Base-by-base conservation (phyloP, 2,113 vertebrate genomes). In the Vicugna pacos region DNA sequence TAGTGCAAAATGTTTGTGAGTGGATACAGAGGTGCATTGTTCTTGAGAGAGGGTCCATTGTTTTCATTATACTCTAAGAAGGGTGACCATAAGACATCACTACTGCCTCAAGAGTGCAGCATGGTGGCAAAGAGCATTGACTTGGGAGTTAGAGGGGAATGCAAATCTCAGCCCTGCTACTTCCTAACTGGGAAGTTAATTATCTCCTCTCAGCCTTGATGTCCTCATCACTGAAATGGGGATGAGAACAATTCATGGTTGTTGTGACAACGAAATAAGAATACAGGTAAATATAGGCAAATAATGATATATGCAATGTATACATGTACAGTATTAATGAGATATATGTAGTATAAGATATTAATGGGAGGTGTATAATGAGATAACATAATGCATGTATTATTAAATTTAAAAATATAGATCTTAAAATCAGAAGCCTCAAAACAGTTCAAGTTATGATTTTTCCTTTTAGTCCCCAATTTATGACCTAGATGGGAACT, bases 1-100 rank as follows among this genome's bases (percentile, higher is more conserved):
- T 75, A 92, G 22, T 46, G 12, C 50, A 80, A 90, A 96, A 35
- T 93, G 83, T 50, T 58, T 84, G 54, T 62, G 73, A 81, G 48
- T 80, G 24, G 28, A 56, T 75, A 82, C 10, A 70, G 48, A 80
- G 54, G 30, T 84, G n/a, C 30, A 50, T 56, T 93, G 19, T 80
- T 91, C 35, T 80, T 62, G 15, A 17, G 15, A 73, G 85, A 89
- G 46, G 42, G 5, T 15, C 70, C 35, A 11, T n/a, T 67, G n/a
- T 58, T 81, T 69, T 92, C 89, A 77, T 32, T 82, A n/a, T 46
- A 80, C 62, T 54, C 70, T 83, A 12, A 91, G 35, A 62, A 65
- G 32, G 42, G 22, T 58, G 48, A 77, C 54, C 81, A 80, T 58
- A 54, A 38, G 48, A 42, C 6, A 87, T 64, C 82, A 56, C 76